Conservation (phyloP, 1,140 invertebrate species). For the Mesaphorura yosii region DNA sequence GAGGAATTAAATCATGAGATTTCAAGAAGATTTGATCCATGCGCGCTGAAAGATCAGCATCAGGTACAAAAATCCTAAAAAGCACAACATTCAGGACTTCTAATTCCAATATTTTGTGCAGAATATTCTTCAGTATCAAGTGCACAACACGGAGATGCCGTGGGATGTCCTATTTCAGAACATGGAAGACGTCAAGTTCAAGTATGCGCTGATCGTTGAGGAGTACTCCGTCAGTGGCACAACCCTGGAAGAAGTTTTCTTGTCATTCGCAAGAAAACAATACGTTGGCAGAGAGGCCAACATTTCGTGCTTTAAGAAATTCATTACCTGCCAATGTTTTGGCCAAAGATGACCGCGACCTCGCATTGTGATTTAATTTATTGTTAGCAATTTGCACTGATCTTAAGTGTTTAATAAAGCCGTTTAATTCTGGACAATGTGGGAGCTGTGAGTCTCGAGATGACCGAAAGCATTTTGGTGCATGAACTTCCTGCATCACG, state of each 20-base stretch:
- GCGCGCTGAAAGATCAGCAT: constrained; percentile 23
- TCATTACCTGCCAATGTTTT: constrained; percentile 13
- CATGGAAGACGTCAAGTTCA: constrained; percentile 40
- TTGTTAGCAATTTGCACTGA: too few relatives aligned
- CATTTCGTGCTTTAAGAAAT: constrained; percentile 1
- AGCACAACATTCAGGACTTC: background rate
- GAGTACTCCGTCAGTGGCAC: constrained; percentile 52
- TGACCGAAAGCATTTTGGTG: too few relatives aligned
- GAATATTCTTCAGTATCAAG: constrained; percentile 47
- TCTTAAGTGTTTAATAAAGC: too few relatives aligned
- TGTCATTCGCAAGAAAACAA: constrained; percentile 34
- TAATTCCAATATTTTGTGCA: constrained; percentile 28
- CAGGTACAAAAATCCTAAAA: constrained; percentile 7
- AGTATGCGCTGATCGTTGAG: constrained; percentile 38
- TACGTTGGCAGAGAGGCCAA: constrained; percentile 13
- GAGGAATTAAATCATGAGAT: background rate
- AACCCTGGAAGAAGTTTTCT: constrained; percentile 49
- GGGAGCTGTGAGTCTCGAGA: too few relatives aligned
- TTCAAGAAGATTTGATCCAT: constrained; percentile 7
- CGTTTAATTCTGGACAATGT: too few relatives aligned
- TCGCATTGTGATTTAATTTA: too few relatives aligned
- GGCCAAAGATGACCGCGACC: too few relatives aligned
- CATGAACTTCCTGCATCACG: too few relatives aligned
- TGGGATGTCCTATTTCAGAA: constrained; percentile 44
- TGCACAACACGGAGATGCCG: constrained; percentile 35